Evolutionary conservation across 2,888 invertebrate species (phyloP).

Genomic region (Lasius fuliginosus): DNA sequence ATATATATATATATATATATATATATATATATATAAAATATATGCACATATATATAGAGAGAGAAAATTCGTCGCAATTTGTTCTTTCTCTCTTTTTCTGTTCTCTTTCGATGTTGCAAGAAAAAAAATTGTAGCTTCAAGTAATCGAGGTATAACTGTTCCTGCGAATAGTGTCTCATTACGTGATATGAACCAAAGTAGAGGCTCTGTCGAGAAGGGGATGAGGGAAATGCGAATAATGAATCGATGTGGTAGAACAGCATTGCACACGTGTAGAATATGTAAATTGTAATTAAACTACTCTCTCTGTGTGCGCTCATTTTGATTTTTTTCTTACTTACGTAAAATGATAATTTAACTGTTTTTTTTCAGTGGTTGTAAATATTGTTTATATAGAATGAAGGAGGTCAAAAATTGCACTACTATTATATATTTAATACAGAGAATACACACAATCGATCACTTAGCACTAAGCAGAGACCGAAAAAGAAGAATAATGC

Average conservation of each 20-base stretch:
- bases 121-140: slow-evolving; percentile 52
- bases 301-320: background rate
- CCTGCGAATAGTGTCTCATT: slow-evolving; percentile 73
- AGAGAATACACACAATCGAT: background rate
- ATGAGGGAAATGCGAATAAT: slow-evolving; percentile 25
- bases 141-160: slow-evolving; percentile 68
- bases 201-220: slow-evolving; percentile 29
- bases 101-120: slow-evolving; percentile 54
- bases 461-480: background rate
- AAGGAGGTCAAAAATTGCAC: slow-evolving; percentile 8
- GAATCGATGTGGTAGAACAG: background rate
- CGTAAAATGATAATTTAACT: background rate
- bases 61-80: slow-evolving; percentile 37
- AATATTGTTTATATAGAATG: background rate
- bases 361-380: slow-evolving; percentile 10
- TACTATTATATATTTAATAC: background rate
- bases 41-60: slow-evolving; percentile 10
- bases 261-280: slow-evolving; percentile 42
- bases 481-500: background rate
- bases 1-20: background rate
- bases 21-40: background rate
- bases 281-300: slow-evolving; percentile 40
- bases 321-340: slow-evolving; percentile 2
- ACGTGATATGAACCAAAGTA: slow-evolving; percentile 73
- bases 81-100: slow-evolving; percentile 56